Percentiles rank a stretch among this genome's conserved stretches.
Conservation (phyloP, 2,797 vertebrate species). For the Buceros bicornis region DNA sequence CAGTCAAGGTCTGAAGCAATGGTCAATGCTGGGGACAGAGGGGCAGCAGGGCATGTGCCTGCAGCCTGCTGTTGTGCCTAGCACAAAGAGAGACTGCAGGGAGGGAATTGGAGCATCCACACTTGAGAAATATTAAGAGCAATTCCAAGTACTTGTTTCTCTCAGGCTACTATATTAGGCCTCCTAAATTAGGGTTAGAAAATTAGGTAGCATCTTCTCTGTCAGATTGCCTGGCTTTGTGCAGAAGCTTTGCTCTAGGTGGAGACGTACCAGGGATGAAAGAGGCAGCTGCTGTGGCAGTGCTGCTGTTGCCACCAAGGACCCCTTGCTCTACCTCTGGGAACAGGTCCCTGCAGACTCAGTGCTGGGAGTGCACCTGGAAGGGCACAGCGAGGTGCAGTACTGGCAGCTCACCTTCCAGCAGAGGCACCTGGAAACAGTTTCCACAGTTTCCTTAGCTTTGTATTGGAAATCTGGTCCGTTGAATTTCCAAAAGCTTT, state of each 20-base stretch:
- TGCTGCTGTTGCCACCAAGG: neutral
- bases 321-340: neutral
- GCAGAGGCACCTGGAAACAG: neutral
- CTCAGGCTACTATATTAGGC: neutral
- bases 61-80: neutral
- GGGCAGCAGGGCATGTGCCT: neutral
- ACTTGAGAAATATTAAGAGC: neutral
- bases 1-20: neutral
- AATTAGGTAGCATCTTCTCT: neutral
- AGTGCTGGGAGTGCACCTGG: neutral
- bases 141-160: neutral
- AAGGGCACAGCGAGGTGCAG: neutral
- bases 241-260: neutral
- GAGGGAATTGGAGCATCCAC: too few species aligned
- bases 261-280: neutral
- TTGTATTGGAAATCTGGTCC: neutral
- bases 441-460: neutral
- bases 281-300: neutral
- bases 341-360: neutral
- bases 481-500: neutral
- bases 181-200: neutral
- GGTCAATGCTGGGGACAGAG: neutral
- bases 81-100: too few species aligned
- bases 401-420: neutral
- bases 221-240: neutral